A percentile compares a stretch with the other conserved stretches of the same genome.
These are phyloP conservation scores for Sinocyclocheilus maitianheensis DNA, from an alignment of 2,113 vertebrate species.

Conservation along the genomic window DNA sequence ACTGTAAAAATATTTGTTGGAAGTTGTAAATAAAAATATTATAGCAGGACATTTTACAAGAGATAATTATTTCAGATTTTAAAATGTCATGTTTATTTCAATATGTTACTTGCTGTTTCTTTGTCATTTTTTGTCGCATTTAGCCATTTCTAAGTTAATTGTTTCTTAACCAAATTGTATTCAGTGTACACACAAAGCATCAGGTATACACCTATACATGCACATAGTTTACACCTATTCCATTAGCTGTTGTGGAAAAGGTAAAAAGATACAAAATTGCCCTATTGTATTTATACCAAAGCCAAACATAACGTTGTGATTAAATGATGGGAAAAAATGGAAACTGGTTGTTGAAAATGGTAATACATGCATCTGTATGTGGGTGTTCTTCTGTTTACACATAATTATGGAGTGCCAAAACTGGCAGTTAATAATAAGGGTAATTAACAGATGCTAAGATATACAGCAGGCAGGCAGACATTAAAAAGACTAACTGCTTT, in stretches of 20 bases:
- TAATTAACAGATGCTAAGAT: constrained; percentile 58
- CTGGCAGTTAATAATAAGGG: constrained; percentile 54
- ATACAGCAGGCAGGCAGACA: constrained; percentile 20
- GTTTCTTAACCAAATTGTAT: neutral
- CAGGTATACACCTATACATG: neutral
- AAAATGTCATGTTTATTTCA: too few relatives aligned
- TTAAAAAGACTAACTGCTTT: neutral
- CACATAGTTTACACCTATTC: neutral
- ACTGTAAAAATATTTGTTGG: too few relatives aligned
- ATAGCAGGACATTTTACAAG: too few relatives aligned
- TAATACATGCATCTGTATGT: constrained; percentile 54
- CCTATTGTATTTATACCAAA: neutral
- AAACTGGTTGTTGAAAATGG: constrained; percentile 38
- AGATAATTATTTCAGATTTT: too few relatives aligned
- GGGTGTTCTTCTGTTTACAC: constrained; percentile 60
- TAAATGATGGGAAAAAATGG: constrained; percentile 39
- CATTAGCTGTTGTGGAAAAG: neutral
- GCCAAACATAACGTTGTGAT: neutral
- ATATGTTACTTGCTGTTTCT: too few relatives aligned
- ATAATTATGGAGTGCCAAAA: constrained; percentile 56
- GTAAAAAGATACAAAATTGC: neutral
- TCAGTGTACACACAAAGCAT: neutral
- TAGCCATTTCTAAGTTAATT: too few relatives aligned
- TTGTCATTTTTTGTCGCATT: too few relatives aligned
- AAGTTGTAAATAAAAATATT: too few relatives aligned